These are phyloP conservation scores for Malurus cyaneus DNA, from an alignment of 2,113 vertebrate genomes.

Conservation along the genomic window DNA sequence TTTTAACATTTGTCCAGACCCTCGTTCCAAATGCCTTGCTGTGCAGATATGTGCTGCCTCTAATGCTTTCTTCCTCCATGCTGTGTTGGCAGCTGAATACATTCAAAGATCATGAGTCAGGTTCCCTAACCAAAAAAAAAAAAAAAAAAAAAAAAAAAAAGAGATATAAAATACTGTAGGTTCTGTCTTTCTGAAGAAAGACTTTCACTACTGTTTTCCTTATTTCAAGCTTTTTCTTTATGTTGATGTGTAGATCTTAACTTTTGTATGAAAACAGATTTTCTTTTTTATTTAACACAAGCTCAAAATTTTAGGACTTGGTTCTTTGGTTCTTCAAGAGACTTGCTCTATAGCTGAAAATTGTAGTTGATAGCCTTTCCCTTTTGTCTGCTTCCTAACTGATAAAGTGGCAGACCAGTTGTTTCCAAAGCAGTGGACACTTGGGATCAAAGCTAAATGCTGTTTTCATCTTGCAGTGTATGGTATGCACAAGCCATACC, in stretches of 20 bases:
- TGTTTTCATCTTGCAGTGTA: background rate
- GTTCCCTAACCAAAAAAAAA: background rate
- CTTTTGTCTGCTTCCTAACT: background rate
- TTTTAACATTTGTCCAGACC: background rate
- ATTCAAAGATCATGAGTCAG: slow-evolving; percentile 36
- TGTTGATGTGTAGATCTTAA: rapidly evolving
- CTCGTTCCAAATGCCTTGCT: slow-evolving; percentile 5
- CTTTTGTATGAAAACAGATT: background rate
- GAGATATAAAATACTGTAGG: background rate
- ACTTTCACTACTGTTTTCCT: background rate
- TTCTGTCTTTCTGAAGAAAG: background rate
- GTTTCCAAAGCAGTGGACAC: background rate
- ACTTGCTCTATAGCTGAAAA: background rate
- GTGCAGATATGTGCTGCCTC: slow-evolving; percentile 24
- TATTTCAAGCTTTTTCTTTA: background rate
- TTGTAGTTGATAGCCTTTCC: background rate
- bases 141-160: background rate
- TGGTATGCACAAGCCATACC: background rate
- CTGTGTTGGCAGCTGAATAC: slow-evolving; percentile 17
- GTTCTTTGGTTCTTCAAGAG: background rate
- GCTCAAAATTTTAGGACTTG: background rate
- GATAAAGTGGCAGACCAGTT: background rate
- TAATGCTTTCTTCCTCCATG: background rate
- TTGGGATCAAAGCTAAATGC: background rate
- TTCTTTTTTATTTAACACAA: background rate